phyloP scores from a whole-genome alignment of 2,888 invertebrate species.

The Philaethria dido region DNA sequence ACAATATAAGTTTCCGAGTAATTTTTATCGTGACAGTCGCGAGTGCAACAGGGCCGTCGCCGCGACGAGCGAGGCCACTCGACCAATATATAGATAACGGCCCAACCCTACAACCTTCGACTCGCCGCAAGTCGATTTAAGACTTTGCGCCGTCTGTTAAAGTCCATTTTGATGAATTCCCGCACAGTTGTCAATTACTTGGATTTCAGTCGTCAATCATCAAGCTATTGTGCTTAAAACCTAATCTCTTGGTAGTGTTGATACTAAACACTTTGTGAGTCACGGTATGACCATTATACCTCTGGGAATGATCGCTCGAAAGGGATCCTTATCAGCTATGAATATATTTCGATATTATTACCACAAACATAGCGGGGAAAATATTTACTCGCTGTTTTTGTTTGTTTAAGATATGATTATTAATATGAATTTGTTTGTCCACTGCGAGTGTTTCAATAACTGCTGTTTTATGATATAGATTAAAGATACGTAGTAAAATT shows the following conservation, averaged over 20 bases:
- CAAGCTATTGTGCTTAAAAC: constrained; percentile 36
- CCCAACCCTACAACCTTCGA: constrained; percentile 63
- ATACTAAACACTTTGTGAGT: constrained; percentile 32
- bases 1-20: constrained; percentile 68
- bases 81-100: constrained; percentile 68
- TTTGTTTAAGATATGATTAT: constrained; percentile 14
- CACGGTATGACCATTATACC: constrained; percentile 20
- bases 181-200: constrained; percentile 42
- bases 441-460: not conserved
- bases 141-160: constrained; percentile 32
- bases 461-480: not conserved
- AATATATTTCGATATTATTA: constrained; percentile 13
- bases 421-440: not conserved
- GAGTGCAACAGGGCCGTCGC: constrained; percentile 54
- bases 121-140: constrained; percentile 29
- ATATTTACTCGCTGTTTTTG: not conserved
- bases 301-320: constrained; percentile 19
- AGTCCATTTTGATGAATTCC: constrained; percentile 29
- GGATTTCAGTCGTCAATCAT: constrained; percentile 44
- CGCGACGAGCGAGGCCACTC: constrained; percentile 55
- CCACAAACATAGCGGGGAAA: not conserved
- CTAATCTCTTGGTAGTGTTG: constrained; percentile 33
- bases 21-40: constrained; percentile 72
- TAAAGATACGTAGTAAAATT: too few species aligned
- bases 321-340: constrained; percentile 12